phyloP scores from a whole-genome alignment of 2,888 invertebrate genomes.

The Pheosia tremula region DNA sequence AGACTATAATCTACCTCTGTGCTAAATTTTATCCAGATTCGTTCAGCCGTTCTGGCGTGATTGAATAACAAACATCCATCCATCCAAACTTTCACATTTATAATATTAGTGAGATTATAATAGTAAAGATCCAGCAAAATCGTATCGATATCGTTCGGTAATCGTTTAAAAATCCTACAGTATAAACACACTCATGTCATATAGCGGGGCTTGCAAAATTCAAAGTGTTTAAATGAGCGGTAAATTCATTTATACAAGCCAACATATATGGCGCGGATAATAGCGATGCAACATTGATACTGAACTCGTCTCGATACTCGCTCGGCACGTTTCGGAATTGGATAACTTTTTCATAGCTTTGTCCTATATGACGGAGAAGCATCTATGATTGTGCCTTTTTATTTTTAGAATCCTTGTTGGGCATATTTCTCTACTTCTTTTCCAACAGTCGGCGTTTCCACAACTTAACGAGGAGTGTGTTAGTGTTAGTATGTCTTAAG shows the following conservation, averaged over 20 bases:
- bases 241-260: conserved; percentile 58
- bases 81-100: too few species aligned
- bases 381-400: too few species aligned
- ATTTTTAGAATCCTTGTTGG: too few species aligned
- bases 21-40: too few species aligned
- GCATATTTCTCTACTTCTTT: too few species aligned
- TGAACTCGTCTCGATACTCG: neutral
- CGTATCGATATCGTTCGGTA: neutral
- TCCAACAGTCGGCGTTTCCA: too few species aligned
- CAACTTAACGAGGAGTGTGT: too few species aligned
- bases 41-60: too few species aligned
- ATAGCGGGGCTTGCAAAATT: conserved; percentile 56
- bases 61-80: too few species aligned
- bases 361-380: too few species aligned
- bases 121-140: neutral
- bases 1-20: too few species aligned
- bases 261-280: conserved; percentile 51
- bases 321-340: neutral
- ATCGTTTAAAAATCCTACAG: conserved; percentile 31
- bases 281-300: conserved; percentile 25
- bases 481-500: too few species aligned
- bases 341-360: neutral
- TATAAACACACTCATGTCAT: conserved; percentile 38
- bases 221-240: conserved; percentile 70
- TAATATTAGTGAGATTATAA: neutral